Conservation (phyloP, 2,113 vertebrate species). For the Syrrhaptes paradoxus region DNA sequence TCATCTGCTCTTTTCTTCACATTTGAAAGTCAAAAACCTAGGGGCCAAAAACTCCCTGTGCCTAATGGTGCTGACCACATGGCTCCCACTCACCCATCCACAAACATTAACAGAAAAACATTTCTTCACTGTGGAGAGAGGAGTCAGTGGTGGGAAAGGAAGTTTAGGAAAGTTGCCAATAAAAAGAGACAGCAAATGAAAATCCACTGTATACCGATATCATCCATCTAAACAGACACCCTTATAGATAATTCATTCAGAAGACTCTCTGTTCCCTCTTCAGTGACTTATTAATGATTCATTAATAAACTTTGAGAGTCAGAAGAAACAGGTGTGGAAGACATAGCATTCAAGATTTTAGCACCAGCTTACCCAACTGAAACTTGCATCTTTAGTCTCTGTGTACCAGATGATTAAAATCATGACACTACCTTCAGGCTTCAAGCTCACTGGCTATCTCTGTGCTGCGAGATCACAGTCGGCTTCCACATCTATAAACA, state of each 20-base stretch:
- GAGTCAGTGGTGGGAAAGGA: neutral
- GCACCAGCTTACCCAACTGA: neutral
- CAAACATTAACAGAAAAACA: neutral
- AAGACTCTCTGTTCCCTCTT: slow-evolving; percentile 27
- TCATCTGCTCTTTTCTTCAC: neutral
- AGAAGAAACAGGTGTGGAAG: neutral
- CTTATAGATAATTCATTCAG: slow-evolving; percentile 26
- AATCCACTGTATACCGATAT: neutral
- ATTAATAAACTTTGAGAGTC: slow-evolving; percentile 3
- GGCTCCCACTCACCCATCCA: neutral
- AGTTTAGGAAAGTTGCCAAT: neutral
- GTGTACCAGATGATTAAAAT: neutral
- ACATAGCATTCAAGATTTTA: neutral
- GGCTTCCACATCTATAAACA: neutral
- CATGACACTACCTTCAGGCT: neutral
- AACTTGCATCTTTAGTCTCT: neutral
- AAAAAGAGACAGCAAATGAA: neutral
- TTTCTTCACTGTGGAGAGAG: neutral
- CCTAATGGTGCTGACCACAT: neutral
- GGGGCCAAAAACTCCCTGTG: neutral
- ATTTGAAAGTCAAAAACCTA: slow-evolving; percentile 3
- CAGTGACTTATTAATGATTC: slow-evolving; percentile 28
- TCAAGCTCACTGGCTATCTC: neutral
- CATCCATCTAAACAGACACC: neutral
- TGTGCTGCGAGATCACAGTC: neutral